A percentile compares a stretch with the other conserved stretches of the same genome.
Conservation (phyloP, 2,797 vertebrate genomes). For the Paramormyrops hopkinsi region DNA sequence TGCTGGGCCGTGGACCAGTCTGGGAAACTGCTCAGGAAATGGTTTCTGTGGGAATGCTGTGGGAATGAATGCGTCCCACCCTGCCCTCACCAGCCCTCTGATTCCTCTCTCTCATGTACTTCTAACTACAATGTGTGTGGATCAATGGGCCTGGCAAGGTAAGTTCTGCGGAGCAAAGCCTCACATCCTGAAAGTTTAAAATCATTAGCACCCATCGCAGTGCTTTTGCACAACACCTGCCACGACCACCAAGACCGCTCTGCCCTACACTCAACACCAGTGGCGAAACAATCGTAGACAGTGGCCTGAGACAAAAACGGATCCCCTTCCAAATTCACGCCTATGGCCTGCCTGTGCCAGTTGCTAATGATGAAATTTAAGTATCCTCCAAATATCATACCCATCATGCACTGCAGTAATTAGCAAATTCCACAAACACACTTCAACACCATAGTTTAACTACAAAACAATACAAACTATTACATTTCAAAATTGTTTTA, state of each 20-base stretch:
- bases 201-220: background rate
- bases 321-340: background rate
- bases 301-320: background rate
- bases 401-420: background rate
- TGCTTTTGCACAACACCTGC: background rate
- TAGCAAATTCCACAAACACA: background rate
- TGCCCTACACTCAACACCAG: background rate
- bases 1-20: background rate
- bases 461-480: background rate
- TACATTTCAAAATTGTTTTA: background rate
- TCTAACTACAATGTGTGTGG: background rate
- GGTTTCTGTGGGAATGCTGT: constrained; percentile 27
- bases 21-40: constrained; percentile 1
- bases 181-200: background rate
- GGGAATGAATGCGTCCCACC: constrained; percentile 22
- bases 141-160: background rate
- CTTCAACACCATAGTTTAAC: background rate
- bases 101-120: background rate
- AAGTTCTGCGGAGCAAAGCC: background rate
- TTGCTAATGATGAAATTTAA: background rate
- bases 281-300: background rate
- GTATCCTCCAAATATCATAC: background rate
- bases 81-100: background rate
- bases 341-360: background rate
- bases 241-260: background rate